These are phyloP conservation scores for Rhadinocentrus ornatus DNA, from an alignment of 2,797 vertebrate genomes.

Conservation along the genomic window DNA sequence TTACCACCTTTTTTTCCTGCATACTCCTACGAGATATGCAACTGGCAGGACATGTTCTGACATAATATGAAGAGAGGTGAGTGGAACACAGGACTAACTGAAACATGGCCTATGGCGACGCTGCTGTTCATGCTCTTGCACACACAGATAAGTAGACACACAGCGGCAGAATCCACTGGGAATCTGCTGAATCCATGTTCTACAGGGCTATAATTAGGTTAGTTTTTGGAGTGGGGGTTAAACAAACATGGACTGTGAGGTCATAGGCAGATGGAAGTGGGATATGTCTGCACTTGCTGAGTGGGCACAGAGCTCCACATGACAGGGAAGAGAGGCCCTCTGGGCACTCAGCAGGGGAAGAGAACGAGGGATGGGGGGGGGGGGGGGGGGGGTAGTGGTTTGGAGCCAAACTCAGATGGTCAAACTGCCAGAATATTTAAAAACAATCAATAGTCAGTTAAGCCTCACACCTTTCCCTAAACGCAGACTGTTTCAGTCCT, in stretches of 20 bases:
- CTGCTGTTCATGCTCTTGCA: conserved; percentile 18
- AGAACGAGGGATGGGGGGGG: conserved; percentile 18
- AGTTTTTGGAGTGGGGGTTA: conserved; percentile 85
- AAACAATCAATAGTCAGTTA: conserved; percentile 40
- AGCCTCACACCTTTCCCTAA: conserved; percentile 45
- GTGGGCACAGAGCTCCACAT: conserved; percentile 84
- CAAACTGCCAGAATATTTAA: conserved; percentile 74
- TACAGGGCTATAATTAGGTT: conserved; percentile 83
- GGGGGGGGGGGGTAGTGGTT: conserved; percentile 10
- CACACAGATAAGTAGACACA: conserved; percentile 49
- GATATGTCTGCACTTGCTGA: conserved; percentile 87
- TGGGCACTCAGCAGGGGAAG: conserved; percentile 66
- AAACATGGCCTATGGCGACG: conserved; percentile 36
- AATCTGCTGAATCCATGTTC: conserved; percentile 77
- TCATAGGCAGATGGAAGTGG: conserved; percentile 85
- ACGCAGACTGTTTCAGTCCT: conserved; percentile 16
- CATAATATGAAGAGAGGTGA: conserved; percentile 43
- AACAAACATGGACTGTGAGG: conserved; percentile 86
- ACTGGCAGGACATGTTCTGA: conserved; percentile 58
- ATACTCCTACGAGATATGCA: conserved; percentile 24
- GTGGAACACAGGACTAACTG: conserved; percentile 42
- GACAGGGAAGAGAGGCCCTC: conserved; percentile 80
- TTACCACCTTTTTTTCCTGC: conserved; percentile 15
- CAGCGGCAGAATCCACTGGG: conserved; percentile 71
- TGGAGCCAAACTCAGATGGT: conserved; percentile 52